Conservation (phyloP, 2,888 invertebrate genomes). For the Phorcus lineatus region DNA sequence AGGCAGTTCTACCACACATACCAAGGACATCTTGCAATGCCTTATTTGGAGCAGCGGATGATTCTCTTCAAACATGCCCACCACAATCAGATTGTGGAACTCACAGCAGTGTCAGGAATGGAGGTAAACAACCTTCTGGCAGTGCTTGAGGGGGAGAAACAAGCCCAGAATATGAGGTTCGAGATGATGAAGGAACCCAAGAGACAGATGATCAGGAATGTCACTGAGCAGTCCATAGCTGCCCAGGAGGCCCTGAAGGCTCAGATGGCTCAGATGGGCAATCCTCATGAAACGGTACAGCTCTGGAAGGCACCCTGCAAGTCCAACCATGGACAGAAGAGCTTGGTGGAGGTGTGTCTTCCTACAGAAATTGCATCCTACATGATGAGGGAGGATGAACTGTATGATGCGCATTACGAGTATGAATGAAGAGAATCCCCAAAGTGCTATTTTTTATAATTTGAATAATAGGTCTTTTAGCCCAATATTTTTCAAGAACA, state of each 20-base stretch:
- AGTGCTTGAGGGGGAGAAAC: neutral
- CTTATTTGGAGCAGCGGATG: neutral
- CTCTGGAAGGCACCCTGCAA: slow-evolving; percentile 12
- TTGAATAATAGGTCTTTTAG: too few relatives aligned
- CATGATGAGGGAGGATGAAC: slow-evolving; percentile 25
- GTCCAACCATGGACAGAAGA: neutral
- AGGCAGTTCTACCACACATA: neutral
- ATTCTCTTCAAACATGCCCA: neutral
- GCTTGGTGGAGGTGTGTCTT: slow-evolving; percentile 23
- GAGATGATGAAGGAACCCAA: neutral
- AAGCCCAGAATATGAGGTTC: neutral
- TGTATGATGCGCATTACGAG: slow-evolving; percentile 15
- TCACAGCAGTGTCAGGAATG: neutral
- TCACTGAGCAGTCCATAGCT: neutral
- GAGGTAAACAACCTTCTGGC: neutral
- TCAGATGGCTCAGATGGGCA: neutral
- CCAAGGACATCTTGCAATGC: neutral
- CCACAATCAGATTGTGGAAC: neutral
- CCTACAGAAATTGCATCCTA: slow-evolving; percentile 24
- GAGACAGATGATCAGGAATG: slow-evolving; percentile 1
- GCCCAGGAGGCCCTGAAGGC: neutral
- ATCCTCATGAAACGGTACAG: slow-evolving; percentile 1
- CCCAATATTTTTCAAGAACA: too few relatives aligned
- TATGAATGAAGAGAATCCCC: neutral
- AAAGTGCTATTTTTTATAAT: too few relatives aligned